These are phyloP conservation scores for Lacerta bilineata DNA, from an alignment of 2,797 vertebrate genomes.

Conservation along the genomic window DNA sequence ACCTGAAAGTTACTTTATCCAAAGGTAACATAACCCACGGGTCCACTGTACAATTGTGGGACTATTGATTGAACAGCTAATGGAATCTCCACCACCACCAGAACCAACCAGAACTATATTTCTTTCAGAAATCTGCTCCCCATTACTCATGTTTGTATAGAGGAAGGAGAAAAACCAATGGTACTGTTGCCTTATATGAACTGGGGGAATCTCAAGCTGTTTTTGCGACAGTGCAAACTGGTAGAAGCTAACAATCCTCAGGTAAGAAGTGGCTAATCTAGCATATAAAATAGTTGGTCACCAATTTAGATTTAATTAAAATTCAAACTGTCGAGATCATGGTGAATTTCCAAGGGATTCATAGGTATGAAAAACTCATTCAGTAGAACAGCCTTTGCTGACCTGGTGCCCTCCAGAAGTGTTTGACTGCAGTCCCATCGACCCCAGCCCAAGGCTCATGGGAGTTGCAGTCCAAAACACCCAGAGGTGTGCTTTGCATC, in stretches of 20 bases:
- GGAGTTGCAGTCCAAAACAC: too few species aligned
- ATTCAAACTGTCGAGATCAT: neutral
- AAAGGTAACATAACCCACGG: too few species aligned
- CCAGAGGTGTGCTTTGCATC: too few species aligned
- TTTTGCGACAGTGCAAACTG: conserved; percentile 97
- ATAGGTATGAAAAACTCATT: neutral
- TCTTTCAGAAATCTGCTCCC: conserved; percentile 93
- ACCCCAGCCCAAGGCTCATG: too few species aligned
- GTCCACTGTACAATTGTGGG: neutral
- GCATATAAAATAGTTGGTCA: neutral
- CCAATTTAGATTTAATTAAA: neutral
- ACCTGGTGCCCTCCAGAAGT: too few species aligned
- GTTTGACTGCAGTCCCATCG: too few species aligned
- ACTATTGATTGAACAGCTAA: neutral
- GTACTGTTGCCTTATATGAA: conserved; percentile 97
- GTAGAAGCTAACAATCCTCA: conserved; percentile 99
- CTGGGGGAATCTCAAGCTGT: conserved; percentile 98
- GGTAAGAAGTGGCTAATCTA: conserved; percentile 78
- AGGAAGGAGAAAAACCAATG: conserved; percentile 98
- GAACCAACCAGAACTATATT: conserved; percentile 11
- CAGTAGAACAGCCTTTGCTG: neutral
- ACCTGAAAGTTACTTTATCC: too few species aligned
- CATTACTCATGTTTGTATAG: conserved; percentile 95
- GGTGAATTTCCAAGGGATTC: neutral
- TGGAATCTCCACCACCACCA: neutral